Base-by-base conservation (phyloP, 1,140 invertebrate species). In the Drosophila subpulchrella region DNA sequence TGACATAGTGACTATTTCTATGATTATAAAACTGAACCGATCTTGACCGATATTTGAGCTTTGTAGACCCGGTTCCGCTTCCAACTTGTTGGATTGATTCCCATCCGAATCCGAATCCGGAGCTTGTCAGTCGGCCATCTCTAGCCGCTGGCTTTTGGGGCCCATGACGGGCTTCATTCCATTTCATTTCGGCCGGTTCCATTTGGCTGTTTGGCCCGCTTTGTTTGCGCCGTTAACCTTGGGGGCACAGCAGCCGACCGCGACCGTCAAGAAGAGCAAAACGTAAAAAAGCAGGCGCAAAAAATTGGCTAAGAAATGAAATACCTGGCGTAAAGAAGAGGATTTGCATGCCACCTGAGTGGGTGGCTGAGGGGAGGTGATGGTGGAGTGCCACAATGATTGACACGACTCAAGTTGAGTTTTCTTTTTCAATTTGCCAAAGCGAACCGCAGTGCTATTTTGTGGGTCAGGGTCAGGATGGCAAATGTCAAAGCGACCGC, bases 161-260 rank as follows among this genome's bases (percentile, higher is more conserved):
- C 68, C 61, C 72, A 72, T 72, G 66, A 72, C 59, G 66, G 78
- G 51, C 51, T 67, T 57, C 62, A 81, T 78, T 80, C 76, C 84
- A 79, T 73, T 89, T 88, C 62, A 75, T 80, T 84, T 71, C 39
- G 73, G 77, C 72, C 63, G 61, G 77, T 78, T 86, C 73, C 83
- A 78, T 78, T 76, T 77, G 30, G 38, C 20, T 67, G 61, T 55
- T 81, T 74, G 68, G 73, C 74, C 83, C 63, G 76, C 68, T 83
- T 88, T 88, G 83, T 77, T 82, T 88, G 75, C 66, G 70, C 80
- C 76, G 79, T 83, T 89, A 88, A 88, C 83, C 83, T 89, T 88
- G 83, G 84, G 83, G 83, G 82, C 83, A 83, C 71, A 68, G 79
- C 80, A 81, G 58, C 60, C 75, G 63, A 81, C 57, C 81, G 53